Base-by-base conservation (phyloP, 2,888 invertebrate species). In the Campaea margaritaria region DNA sequence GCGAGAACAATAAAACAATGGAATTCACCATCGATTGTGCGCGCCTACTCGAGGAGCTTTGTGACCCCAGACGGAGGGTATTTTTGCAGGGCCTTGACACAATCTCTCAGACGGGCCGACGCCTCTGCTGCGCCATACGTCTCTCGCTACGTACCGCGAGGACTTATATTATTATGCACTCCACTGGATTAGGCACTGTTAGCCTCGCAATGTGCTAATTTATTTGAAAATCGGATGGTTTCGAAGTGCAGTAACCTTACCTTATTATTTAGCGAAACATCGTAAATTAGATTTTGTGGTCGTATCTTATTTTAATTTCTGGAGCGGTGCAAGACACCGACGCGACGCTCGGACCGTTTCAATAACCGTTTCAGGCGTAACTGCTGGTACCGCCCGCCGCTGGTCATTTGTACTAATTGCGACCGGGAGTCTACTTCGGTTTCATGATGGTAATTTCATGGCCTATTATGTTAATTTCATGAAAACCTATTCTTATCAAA, bases 71-170 rank as follows among this genome's bases (percentile, higher is more conserved):
- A 62, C 64, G 61, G 67, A 59, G 47, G 10, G 64, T 65, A 67
- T 65, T 58, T 61, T 47, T 62, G 70, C 68, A 61, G 59, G 72
- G 72, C 76, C 76, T 76, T 78, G 76, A 76, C 78, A 75, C 69
- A 55, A 55, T 53, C 58, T 45, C 53, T 50, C 67, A 64, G 70
- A 64, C 66, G 60, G 57, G 55, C 54, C 53, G 55, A 43, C 62
- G 38, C 67, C 67, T 58, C 39, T 60, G 39, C 60, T 53, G 53
- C 59, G 57, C 42, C 57, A 61, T 46, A 50, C 57, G 57, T 31
- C 63, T 61, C 51, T 53, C 42, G 44, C 51, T 12, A 47, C 42
- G 53, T 56, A 58, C 53, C 52, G 55, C 34, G 36, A 51, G 15
- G 58, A 55, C 15, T 61, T 13, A 62, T 57, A 31, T 21, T 57